Evolutionary conservation across 1,140 invertebrate genomes (phyloP).

Genomic region (Paralvinella palmiformis): DNA sequence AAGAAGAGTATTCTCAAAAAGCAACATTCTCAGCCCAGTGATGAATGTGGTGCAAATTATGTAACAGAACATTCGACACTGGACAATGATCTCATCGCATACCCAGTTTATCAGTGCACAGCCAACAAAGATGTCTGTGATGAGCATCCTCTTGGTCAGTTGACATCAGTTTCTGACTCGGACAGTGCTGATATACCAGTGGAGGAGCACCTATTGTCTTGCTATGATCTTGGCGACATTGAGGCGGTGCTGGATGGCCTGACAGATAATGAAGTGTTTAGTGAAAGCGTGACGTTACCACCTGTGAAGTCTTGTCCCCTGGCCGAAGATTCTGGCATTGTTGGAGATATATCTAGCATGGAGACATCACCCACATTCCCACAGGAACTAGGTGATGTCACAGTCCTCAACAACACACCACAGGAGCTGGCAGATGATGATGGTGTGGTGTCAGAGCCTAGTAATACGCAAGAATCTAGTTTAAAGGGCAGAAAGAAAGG

Average conservation of each 20-base stretch:
- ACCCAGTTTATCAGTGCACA: background rate
- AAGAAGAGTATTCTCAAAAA: constrained; percentile 40
- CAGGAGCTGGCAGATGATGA: background rate
- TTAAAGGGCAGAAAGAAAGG: too few species aligned
- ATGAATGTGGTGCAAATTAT: constrained; percentile 34
- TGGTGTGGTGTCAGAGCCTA: background rate
- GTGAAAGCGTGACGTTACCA: background rate
- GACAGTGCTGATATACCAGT: background rate
- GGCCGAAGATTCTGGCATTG: background rate
- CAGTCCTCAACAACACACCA: background rate
- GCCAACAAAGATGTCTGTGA: background rate
- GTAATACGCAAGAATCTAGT: too few species aligned
- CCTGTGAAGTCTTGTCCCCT: background rate
- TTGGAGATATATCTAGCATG: background rate
- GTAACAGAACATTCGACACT: constrained; percentile 20
- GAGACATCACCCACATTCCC: background rate
- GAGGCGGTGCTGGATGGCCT: background rate
- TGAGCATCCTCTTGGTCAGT: background rate
- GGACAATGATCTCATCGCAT: background rate
- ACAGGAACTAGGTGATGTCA: background rate
- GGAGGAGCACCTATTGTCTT: too few species aligned
- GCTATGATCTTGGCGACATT: background rate
- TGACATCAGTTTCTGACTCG: background rate
- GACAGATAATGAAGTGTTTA: background rate
- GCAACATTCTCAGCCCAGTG: constrained; percentile 21